phyloP scores from a whole-genome alignment of 1,140 invertebrate genomes.

The Chrysomallon squamiferum region DNA sequence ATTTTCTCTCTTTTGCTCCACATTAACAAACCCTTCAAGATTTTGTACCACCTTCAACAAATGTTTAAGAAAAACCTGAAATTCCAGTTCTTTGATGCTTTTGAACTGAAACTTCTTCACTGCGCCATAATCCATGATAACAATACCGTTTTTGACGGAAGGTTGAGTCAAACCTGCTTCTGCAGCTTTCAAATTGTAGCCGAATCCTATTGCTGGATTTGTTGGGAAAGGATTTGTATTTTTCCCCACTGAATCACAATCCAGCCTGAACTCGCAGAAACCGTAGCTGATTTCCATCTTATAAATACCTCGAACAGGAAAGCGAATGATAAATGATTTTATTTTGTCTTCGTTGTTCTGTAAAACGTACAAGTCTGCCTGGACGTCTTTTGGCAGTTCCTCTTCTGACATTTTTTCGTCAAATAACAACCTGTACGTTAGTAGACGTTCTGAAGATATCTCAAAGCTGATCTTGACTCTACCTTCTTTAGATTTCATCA shows the following conservation, averaged over 20 bases:
- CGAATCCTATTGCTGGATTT: constrained; percentile 1
- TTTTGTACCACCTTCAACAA: background rate
- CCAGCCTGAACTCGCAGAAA: constrained; percentile 9
- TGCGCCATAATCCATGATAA: background rate
- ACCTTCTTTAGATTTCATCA: background rate
- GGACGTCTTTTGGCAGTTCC: background rate
- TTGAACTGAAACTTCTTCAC: background rate
- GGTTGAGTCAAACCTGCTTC: background rate
- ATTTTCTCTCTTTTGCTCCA: background rate
- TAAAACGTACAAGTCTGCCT: constrained; percentile 10
- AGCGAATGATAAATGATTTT: constrained; percentile 14
- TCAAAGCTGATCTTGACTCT: background rate
- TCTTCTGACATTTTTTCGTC: constrained; percentile 11
- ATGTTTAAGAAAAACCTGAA: background rate
- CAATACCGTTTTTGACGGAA: background rate
- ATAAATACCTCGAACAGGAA: constrained; percentile 18
- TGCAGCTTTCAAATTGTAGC: background rate
- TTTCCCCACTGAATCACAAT: constrained; percentile 5
- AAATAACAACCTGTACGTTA: constrained; percentile 15
- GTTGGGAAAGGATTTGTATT: background rate
- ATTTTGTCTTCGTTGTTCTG: constrained; percentile 11
- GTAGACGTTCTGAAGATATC: background rate
- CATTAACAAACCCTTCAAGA: background rate
- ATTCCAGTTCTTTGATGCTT: background rate
- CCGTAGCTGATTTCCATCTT: constrained; percentile 15